Conservation (phyloP, 2,888 invertebrate genomes). For the Dryomyza anilis region DNA sequence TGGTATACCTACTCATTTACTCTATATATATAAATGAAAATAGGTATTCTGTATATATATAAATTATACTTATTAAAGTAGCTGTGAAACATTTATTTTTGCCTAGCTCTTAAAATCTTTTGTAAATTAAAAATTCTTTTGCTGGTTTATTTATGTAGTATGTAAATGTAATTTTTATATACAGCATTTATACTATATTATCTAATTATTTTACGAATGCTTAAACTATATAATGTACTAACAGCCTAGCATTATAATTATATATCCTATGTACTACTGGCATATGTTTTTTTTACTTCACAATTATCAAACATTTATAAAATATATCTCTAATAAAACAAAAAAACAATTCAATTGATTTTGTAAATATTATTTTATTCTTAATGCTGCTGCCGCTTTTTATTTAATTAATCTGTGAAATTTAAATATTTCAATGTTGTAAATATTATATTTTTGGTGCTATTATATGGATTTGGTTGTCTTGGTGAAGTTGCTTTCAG, state of each 20-base stretch:
- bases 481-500: too few species aligned
- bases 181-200: not conserved
- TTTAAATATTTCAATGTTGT: too few species aligned
- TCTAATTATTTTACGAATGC: not conserved
- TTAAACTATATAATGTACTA: slow-evolving; percentile 8
- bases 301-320: slow-evolving; percentile 9
- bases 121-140: not conserved
- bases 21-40: slow-evolving; percentile 1
- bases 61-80: not conserved
- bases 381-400: not conserved
- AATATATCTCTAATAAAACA: slow-evolving; percentile 11
- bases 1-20: not conserved
- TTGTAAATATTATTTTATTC: slow-evolving; percentile 9
- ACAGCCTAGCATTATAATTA: slow-evolving; percentile 11
- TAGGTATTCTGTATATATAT: not conserved
- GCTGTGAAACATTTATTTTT: not conserved
- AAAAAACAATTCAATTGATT: not conserved
- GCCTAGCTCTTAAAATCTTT: not conserved
- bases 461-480: too few species aligned
- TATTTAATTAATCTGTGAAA: too few species aligned
- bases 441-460: too few species aligned
- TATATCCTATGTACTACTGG: too few species aligned
- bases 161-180: not conserved
- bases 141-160: not conserved
- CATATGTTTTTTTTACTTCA: slow-evolving; percentile 4